Percentiles rank a stretch among this genome's conserved stretches.
phyloP scores from a whole-genome alignment of 2,113 vertebrate genomes.

The Regulus satrapa region DNA sequence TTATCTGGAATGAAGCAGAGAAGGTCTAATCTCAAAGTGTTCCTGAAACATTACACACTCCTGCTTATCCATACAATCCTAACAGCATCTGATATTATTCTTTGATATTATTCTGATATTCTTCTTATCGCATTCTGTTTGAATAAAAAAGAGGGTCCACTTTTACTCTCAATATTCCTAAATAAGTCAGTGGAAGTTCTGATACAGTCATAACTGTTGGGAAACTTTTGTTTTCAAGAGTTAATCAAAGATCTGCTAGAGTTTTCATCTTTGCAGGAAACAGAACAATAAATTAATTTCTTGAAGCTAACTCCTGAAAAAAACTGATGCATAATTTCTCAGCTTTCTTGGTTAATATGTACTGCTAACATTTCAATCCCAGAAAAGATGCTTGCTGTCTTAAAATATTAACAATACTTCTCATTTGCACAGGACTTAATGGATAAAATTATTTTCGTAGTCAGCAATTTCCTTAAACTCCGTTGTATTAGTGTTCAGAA shows the following conservation, averaged over 20 bases:
- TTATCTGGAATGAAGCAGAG: background rate
- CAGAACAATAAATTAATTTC: background rate
- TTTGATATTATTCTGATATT: no score
- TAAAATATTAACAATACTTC: background rate
- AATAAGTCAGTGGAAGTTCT: background rate
- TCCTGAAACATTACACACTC: background rate
- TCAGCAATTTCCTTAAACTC: constrained; percentile 2
- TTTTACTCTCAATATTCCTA: background rate
- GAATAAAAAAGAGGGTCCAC: background rate
- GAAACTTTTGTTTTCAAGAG: background rate
- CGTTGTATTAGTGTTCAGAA: constrained; percentile 22
- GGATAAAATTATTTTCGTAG: constrained; percentile 10
- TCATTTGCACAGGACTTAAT: background rate
- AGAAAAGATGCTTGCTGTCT: background rate
- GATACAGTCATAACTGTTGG: background rate
- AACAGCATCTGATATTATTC: background rate
- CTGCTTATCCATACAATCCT: background rate
- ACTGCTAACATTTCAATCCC: background rate
- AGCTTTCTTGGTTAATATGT: background rate
- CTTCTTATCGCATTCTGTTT: no score
- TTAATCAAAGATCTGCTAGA: background rate
- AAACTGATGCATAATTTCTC: background rate
- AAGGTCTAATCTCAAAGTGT: background rate
- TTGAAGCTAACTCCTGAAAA: background rate
- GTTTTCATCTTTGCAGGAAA: background rate